phyloP scores from a whole-genome alignment of 2,888 invertebrate species.

The Neelides folsomi region DNA sequence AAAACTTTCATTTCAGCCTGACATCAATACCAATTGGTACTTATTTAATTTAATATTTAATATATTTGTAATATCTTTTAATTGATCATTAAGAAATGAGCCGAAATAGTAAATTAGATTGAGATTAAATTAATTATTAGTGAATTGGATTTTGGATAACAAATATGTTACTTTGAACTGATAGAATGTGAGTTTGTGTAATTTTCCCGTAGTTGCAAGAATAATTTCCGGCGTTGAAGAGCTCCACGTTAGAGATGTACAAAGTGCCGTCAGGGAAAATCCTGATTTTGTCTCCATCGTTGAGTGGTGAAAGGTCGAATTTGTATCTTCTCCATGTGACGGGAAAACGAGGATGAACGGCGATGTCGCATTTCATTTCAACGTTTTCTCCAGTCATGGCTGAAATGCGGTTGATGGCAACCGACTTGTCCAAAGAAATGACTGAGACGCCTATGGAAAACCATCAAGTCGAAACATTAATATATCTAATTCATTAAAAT shows the following conservation, averaged over 20 bases:
- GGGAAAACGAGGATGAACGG: slow-evolving; percentile 55
- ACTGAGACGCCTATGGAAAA: slow-evolving; percentile 50
- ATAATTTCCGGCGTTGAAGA: slow-evolving; percentile 62
- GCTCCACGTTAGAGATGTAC: slow-evolving; percentile 55
- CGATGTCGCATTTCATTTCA: slow-evolving; percentile 62
- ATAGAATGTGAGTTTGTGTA: slow-evolving; percentile 57
- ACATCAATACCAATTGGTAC: too few relatives aligned
- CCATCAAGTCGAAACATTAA: too few relatives aligned
- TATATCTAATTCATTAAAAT: too few relatives aligned
- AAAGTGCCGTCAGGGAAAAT: slow-evolving; percentile 60
- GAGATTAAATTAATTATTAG: too few relatives aligned
- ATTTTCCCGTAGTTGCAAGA: slow-evolving; percentile 56
- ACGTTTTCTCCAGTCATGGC: slow-evolving; percentile 62
- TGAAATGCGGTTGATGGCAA: slow-evolving; percentile 54
- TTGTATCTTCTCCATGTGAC: slow-evolving; percentile 18
- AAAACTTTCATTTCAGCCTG: too few relatives aligned
- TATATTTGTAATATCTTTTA: too few relatives aligned
- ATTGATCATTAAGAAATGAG: too few relatives aligned
- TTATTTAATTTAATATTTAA: too few relatives aligned
- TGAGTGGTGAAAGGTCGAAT: slow-evolving; percentile 21
- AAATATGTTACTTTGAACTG: slow-evolving; percentile 52
- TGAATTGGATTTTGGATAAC: not conserved
- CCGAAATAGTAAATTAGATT: too few relatives aligned
- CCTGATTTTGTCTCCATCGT: slow-evolving; percentile 42
- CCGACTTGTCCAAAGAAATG: slow-evolving; percentile 55